Percentiles rank a stretch among this genome's conserved stretches.
phyloP scores from a whole-genome alignment of 2,113 vertebrate species.

The Melanerpes formicivorus region DNA sequence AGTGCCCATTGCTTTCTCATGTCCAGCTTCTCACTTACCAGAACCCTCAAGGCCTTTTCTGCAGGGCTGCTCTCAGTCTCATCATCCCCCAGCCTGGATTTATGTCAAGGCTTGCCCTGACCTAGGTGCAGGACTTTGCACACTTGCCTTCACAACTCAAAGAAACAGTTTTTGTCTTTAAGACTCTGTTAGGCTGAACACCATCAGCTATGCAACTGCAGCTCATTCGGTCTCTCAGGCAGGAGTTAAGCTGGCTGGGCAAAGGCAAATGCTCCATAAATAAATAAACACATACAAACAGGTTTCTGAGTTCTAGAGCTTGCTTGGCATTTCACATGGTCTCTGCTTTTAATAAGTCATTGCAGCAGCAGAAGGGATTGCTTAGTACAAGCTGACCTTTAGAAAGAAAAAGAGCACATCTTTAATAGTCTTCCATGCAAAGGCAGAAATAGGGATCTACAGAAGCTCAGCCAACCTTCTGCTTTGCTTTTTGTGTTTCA shows the following conservation, averaged over 20 bases:
- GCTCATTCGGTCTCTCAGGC: background rate
- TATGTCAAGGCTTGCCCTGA: too few relatives aligned
- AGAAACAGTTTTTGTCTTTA: background rate
- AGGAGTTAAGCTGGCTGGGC: background rate
- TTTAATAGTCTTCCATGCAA: background rate
- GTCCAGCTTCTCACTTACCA: too few relatives aligned
- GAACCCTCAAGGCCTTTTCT: too few relatives aligned
- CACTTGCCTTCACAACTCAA: background rate
- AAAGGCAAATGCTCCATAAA: background rate
- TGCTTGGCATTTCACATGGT: background rate
- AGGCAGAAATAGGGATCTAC: background rate
- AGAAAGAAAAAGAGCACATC: background rate
- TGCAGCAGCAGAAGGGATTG: background rate
- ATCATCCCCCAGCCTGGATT: too few relatives aligned
- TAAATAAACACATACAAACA: background rate
- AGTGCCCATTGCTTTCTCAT: too few relatives aligned
- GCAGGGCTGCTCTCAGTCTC: too few relatives aligned
- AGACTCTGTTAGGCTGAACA: background rate
- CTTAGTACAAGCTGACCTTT: slow-evolving; percentile 2
- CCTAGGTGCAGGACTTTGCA: too few relatives aligned
- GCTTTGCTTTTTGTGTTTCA: background rate
- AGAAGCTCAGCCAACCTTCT: background rate
- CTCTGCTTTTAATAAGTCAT: background rate
- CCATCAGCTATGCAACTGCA: background rate
- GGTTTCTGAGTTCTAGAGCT: background rate